These are phyloP conservation scores for Sesia apiformis DNA, from an alignment of 2,888 invertebrate genomes.

Conservation along the genomic window DNA sequence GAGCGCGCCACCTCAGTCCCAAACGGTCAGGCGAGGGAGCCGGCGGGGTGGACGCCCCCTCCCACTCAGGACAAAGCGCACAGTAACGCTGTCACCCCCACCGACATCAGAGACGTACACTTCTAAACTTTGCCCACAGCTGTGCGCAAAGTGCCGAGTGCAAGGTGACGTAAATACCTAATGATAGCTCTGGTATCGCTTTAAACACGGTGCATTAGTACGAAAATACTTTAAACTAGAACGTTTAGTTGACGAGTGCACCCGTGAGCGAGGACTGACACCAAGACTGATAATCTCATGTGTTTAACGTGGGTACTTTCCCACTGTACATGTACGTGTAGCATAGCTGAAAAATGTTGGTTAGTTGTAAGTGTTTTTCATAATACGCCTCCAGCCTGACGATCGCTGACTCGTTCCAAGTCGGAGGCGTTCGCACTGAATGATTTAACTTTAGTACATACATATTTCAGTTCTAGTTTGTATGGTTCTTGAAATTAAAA, in stretches of 20 bases:
- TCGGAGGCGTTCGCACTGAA: constrained; percentile 28
- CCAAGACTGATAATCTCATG: constrained; percentile 67
- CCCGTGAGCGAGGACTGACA: constrained; percentile 67
- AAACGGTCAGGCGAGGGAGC: constrained; percentile 62
- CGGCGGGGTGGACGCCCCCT: constrained; percentile 59
- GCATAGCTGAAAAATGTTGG: constrained; percentile 43
- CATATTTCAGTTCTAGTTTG: constrained; percentile 46
- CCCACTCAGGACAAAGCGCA: constrained; percentile 75
- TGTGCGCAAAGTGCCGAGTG: background rate
- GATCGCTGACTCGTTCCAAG: constrained; percentile 16
- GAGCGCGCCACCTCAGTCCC: constrained; percentile 49
- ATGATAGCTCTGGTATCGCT: constrained; percentile 18
- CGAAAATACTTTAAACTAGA: constrained; percentile 69
- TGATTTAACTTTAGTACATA: constrained; percentile 29
- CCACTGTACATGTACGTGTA: constrained; percentile 40
- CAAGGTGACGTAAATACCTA: background rate
- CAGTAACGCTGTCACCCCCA: constrained; percentile 86
- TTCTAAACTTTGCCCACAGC: constrained; percentile 66
- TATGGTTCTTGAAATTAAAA: constrained; percentile 64
- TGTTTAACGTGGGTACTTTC: constrained; percentile 54
- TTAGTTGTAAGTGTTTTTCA: constrained; percentile 46
- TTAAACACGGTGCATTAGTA: constrained; percentile 63
- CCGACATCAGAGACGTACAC: constrained; percentile 89
- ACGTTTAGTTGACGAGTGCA: constrained; percentile 42
- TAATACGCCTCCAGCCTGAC: constrained; percentile 46